phyloP scores from a whole-genome alignment of 2,113 vertebrate species.

The Macrotis lagotis region DNA sequence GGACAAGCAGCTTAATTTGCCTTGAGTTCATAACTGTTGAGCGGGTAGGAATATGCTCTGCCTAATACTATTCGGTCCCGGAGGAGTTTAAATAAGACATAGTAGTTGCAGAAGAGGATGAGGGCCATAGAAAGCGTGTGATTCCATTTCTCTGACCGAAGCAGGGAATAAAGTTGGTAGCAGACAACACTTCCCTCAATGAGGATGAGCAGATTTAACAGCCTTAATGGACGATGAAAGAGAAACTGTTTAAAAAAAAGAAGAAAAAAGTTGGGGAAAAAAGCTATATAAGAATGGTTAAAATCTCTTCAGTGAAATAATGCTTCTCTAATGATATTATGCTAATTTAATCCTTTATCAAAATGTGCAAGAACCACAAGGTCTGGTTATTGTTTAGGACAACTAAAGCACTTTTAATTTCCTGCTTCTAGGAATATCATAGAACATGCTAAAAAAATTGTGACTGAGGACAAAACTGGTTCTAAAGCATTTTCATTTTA shows the following conservation, averaged over 20 bases:
- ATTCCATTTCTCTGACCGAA: slow-evolving; percentile 99
- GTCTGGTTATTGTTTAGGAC: neutral
- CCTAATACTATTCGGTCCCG: slow-evolving; percentile 98
- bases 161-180: slow-evolving; percentile 97
- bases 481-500: neutral
- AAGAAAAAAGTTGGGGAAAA: slow-evolving; percentile 43
- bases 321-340: neutral
- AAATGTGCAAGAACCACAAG: slow-evolving; percentile 19
- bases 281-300: neutral
- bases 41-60: slow-evolving; percentile 94
- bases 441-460: neutral
- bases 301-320: neutral
- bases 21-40: slow-evolving; percentile 93
- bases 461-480: neutral
- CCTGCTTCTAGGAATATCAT: neutral
- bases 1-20: slow-evolving; percentile 85
- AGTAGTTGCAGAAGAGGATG: slow-evolving; percentile 99
- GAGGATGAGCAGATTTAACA: slow-evolving; percentile 97
- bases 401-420: neutral
- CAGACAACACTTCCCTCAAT: slow-evolving; percentile 96
- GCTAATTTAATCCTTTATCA: neutral
- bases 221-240: slow-evolving; percentile 98
- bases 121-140: slow-evolving; percentile 98
- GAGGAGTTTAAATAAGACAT: slow-evolving; percentile 98
- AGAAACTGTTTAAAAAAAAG: slow-evolving; percentile 88